Evolutionary conservation across 2,888 invertebrate genomes (phyloP), one percentile per base, ranked within the genome.

Genomic region (Agonopterix alstromeriana): DNA sequence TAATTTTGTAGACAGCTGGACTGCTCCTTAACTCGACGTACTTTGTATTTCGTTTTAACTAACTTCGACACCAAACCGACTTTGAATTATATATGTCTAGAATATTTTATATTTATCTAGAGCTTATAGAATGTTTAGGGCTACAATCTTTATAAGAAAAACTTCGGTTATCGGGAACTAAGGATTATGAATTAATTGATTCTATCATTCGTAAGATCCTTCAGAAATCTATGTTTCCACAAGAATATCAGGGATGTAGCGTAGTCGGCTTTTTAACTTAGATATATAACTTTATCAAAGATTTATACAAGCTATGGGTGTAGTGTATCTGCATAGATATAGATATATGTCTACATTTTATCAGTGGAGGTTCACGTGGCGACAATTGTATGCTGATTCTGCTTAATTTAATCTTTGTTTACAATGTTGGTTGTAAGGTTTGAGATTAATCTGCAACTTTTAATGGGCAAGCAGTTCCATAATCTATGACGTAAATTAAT

Each of bases 81-180:
- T 77, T 72, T 69, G 8, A 62, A 72, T 65, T 69, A 74, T 77
- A 81, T 72, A 76, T 76, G 76, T 80, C 72, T 84, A 77, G 77
- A 72, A 80, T 84, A 78, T 77, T 84, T 82, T 83, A 77, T 73
- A 76, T 84, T 77, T 75, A 77, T 27, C 27, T 87, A 86, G 88
- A 88, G 87, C 87, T 88, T 88, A 87, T 87, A 87, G 87, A 67
- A 68, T 70, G 82, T 57, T 73, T 87, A 87, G 88, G 82, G 80
- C 80, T 63, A 70, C 82, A 78, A 75, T 53, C 42, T 51, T 54
- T 51, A 48, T 69, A 70, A 68, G 62, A 52, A 52, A 48, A 48
- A 55, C 27, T 27, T 7, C 55, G 58, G 27, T 35, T 42, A 11
- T 11, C 11, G 10, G 42, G 42, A 10, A n/a, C 8, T 11, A 8